Conservation (phyloP, 1,140 invertebrate genomes). For the Lamellibrachia luymesi region DNA sequence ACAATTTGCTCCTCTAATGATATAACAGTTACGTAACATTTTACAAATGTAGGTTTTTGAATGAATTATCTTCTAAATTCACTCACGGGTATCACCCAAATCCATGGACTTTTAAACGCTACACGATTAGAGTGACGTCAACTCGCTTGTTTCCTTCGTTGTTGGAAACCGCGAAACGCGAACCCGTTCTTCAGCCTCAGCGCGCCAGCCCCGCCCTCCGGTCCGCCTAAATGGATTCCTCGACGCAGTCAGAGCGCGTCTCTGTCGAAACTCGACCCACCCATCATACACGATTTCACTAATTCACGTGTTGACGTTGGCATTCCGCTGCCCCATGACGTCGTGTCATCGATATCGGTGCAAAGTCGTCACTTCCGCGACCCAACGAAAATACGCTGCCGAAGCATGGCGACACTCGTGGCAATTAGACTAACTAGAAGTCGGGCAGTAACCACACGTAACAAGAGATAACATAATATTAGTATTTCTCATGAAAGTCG, state of each 20-base stretch:
- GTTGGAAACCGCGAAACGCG: not conserved
- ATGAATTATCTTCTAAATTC: not conserved
- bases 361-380: not conserved
- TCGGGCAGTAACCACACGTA: not conserved
- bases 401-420: not conserved
- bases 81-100: not conserved
- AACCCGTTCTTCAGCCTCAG: not conserved
- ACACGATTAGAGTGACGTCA: not conserved
- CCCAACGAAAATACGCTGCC: not conserved
- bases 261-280: not conserved
- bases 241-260: not conserved
- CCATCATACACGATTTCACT: constrained; percentile 4
- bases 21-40: not conserved
- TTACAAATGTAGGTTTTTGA: not conserved
- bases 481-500: not conserved
- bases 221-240: not conserved
- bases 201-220: not conserved
- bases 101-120: not conserved
- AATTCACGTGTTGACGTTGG: not conserved
- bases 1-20: not conserved
- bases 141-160: not conserved
- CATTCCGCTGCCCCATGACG: not conserved
- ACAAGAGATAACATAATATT: not conserved
- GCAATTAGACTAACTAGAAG: not conserved
- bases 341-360: not conserved